phyloP scores from a whole-genome alignment of 2,888 invertebrate genomes.

The Pantelozetes paolii region DNA sequence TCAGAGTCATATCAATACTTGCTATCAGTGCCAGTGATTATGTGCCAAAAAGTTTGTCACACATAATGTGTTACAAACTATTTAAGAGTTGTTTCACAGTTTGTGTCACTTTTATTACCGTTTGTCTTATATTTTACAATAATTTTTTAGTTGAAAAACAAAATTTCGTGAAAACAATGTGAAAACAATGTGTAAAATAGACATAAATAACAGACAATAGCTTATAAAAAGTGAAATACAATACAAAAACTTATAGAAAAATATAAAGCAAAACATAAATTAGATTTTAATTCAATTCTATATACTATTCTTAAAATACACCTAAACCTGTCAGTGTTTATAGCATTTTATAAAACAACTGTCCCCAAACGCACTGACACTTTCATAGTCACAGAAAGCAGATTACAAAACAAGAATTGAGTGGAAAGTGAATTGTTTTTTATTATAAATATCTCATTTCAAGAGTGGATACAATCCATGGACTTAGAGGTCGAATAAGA shows the following conservation, averaged over 20 bases:
- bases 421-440: too few relatives aligned
- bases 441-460: not conserved
- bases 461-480: not conserved
- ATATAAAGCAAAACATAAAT: conserved; percentile 9
- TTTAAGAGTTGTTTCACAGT: conserved; percentile 14
- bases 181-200: too few relatives aligned
- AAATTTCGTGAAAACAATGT: too few relatives aligned
- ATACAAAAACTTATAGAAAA: too few relatives aligned
- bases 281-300: not conserved
- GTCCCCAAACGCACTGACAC: not conserved
- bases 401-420: too few relatives aligned
- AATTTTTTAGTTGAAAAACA: too few relatives aligned
- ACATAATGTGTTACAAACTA: not conserved
- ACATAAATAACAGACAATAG: too few relatives aligned
- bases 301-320: too few relatives aligned
- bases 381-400: too few relatives aligned
- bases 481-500: conserved; percentile 4
- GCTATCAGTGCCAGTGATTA: not conserved
- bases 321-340: too few relatives aligned
- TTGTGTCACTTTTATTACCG: conserved; percentile 16
- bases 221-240: conserved; percentile 1
- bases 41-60: conserved; percentile 16
- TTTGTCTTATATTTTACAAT: conserved; percentile 10
- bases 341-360: too few relatives aligned
- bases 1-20: too few relatives aligned